phyloP scores from a whole-genome alignment of 2,888 invertebrate genomes.

The Polymixis flavicincta region DNA sequence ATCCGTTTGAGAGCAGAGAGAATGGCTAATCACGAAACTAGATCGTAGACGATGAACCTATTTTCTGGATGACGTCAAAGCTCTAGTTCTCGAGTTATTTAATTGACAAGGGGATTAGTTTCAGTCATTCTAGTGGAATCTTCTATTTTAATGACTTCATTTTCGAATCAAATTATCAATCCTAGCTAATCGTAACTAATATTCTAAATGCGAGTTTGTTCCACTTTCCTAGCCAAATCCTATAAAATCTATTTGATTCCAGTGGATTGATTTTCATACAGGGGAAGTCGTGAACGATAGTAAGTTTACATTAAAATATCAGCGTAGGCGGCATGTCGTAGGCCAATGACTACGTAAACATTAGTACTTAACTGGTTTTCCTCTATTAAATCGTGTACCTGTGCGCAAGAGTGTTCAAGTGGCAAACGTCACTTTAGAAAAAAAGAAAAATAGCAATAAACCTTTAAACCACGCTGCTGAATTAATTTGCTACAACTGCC shows the following conservation, averaged over 20 bases:
- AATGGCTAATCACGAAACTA: conserved; percentile 60
- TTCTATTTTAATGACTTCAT: conserved; percentile 34
- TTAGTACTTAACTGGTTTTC: conserved; percentile 24
- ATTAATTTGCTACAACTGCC: neutral
- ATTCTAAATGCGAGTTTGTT: conserved; percentile 4
- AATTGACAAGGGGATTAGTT: conserved; percentile 44
- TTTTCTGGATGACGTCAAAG: conserved; percentile 38
- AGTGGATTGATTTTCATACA: neutral
- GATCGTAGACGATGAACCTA: conserved; percentile 58
- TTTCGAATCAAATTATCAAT: conserved; percentile 32
- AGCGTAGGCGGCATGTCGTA: neutral
- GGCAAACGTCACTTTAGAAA: neutral
- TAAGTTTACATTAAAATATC: neutral
- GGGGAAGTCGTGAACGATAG: neutral
- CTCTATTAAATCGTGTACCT: conserved; percentile 4
- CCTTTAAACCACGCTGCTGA: neutral
- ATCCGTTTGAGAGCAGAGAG: conserved; percentile 52
- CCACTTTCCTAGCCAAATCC: conserved; percentile 29
- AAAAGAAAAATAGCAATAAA: neutral
- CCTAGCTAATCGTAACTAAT: conserved; percentile 21
- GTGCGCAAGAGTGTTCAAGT: conserved; percentile 8
- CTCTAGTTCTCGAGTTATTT: conserved; percentile 33
- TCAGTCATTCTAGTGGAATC: conserved; percentile 17
- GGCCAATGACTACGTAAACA: neutral
- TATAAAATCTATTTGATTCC: conserved; percentile 16